Evolutionary conservation across 2,797 vertebrate species (phyloP), one percentile per base, ranked within the genome.

Genomic region (Anguilla obscura): DNA sequence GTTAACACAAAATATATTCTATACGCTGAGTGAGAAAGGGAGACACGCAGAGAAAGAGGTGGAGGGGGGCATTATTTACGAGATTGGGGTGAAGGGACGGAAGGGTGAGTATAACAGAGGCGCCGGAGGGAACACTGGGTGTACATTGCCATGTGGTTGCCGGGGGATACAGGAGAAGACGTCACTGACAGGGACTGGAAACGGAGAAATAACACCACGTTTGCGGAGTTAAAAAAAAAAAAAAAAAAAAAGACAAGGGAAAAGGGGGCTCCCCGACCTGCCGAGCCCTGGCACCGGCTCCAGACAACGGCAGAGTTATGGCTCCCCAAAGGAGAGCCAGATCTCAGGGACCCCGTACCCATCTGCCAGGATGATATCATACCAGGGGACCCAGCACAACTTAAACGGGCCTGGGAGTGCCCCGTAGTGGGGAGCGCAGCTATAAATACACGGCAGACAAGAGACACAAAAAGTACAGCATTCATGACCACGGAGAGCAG

Each of bases 91-190:
- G 93, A 95, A 94, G 93, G 92, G 91, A 90, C 86, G 69, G 87
- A 90, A 90, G 89, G 94, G 95, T 92, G 90, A 94, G 93, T 94
- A 93, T 92, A 94, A 93, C 91, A 93, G 95, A 96, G 96, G 95
- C 94, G 93, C 95, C 94, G 94, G 94, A 96, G 93, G 90, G 95
- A 94, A 96, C 95, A 95, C 93, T 92, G 93, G 92, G 93, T 92
- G 92, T 92, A 92, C 93, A 93, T 96, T 94, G 92, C 95, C 95
- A 95, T 96, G 96, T 94, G 86, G 95, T 96, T 95, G 95, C 95
- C 91, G 94, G 92, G 95, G 95, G 95, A 95, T 95, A 95, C 94
- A 88, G 91, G 86, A 71, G 92, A 95, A 94, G 95, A 96, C 95
- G 96, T 96, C 95, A 96, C 94, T 93, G 93, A 88, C 89, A 93